phyloP scores from a whole-genome alignment of 2,888 invertebrate species.

The Eurois occulta region DNA sequence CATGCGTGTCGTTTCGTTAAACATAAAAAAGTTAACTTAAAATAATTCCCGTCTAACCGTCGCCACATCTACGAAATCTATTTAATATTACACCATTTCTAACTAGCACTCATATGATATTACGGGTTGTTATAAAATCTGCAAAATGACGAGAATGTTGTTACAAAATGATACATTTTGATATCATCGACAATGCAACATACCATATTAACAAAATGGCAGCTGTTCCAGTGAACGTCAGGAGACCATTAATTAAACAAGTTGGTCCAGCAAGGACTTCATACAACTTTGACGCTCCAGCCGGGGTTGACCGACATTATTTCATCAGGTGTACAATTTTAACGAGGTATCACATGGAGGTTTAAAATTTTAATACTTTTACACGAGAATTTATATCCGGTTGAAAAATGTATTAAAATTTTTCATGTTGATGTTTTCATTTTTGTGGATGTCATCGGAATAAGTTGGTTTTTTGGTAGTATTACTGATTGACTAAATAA shows the following conservation, averaged over 20 bases:
- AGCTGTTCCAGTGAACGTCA: slow-evolving; percentile 5
- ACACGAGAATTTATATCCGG: slow-evolving; percentile 9
- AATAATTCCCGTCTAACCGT: neutral
- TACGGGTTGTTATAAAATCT: neutral
- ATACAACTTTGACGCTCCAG: slow-evolving; percentile 37
- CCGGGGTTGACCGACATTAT: slow-evolving; percentile 28
- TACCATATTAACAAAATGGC: slow-evolving; percentile 3
- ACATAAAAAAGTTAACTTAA: neutral
- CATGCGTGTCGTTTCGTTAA: neutral
- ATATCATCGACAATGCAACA: neutral
- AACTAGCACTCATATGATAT: neutral
- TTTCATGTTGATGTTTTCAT: slow-evolving; percentile 21
- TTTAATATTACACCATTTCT: neutral
- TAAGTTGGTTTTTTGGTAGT: neutral
- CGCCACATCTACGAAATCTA: neutral
- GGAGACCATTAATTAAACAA: slow-evolving; percentile 38
- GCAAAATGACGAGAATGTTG: neutral
- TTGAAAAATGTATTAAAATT: slow-evolving; percentile 9
- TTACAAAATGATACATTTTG: slow-evolving; percentile 8
- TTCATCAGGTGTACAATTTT: slow-evolving; percentile 55
- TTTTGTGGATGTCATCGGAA: neutral
- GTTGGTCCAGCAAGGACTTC: slow-evolving; percentile 37
- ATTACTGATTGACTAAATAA: neutral
- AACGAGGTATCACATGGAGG: slow-evolving; percentile 46
- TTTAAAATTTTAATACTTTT: slow-evolving; percentile 32